Evolutionary conservation across 2,797 vertebrate species (phyloP), one percentile per base, ranked within the genome.

Genomic region (Myotis vivesi): DNA sequence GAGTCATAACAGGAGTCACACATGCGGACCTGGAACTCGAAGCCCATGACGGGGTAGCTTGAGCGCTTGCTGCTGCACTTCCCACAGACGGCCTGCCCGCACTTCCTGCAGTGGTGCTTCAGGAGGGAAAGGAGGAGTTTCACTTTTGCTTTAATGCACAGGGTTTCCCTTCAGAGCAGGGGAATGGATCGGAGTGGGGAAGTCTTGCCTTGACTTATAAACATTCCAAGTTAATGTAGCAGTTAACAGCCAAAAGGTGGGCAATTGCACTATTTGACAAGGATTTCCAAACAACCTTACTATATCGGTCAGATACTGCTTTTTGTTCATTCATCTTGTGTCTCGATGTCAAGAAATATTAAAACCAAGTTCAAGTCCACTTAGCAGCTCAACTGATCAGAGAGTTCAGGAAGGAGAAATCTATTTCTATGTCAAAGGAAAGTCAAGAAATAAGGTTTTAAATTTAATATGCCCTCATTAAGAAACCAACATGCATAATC

Each of bases 21-120:
- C 89, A 99, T 98, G 8, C 99, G 99, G 96, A 99, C 99, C 7
- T 99, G 99, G 98, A 99, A 99, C 98, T 99, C 99, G 59, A 99
- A 99, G 95, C 99, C 99, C 99, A 99, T 99, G 96, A 99, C 94
- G 0, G 99, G 99, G 96, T 99, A 99, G 3, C 98, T 99, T n/a
- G 99, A 99, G 90, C 99, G 98, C 96, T 99, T 99, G 46, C 98
- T 99, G 95, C 99, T 99, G 97, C 99, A 99, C 97, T 99, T 99
- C 38, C 99, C 99, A 92, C 99, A 99, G 25, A 99, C 99, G 0
- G 99, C 99, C 94, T 99, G 98, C 2, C 99, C 99, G 59, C 99
- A 99, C 96, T 99, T 99, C 97, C 99, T 99, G 98, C 99, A 99
- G 97, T 99, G 99, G 96, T 99, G 99, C 99, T 99, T 97, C 92